These are phyloP conservation scores for Agonopterix subpropinquella DNA, from an alignment of 2,888 invertebrate genomes.

Conservation along the genomic window DNA sequence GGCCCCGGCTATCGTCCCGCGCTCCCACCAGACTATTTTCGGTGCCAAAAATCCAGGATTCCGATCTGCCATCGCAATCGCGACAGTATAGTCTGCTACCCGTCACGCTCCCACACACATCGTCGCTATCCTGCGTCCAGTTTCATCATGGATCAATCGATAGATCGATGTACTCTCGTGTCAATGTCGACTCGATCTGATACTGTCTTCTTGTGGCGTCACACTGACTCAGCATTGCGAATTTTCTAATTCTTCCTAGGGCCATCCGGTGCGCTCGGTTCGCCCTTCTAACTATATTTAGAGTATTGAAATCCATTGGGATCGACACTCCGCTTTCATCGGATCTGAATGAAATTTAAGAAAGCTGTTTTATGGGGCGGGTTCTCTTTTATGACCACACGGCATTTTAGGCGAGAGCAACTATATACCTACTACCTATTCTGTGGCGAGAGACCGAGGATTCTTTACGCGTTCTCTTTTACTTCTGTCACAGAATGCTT, in stretches of 20 bases:
- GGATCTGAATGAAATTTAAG: slow-evolving; percentile 1
- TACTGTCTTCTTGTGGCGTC: slow-evolving; percentile 18
- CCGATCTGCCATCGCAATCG: slow-evolving; percentile 51
- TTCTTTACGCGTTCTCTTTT: too few species aligned
- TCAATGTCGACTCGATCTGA: slow-evolving; percentile 26
- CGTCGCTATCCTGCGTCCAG: not conserved
- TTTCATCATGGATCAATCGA: slow-evolving; percentile 2
- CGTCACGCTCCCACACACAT: slow-evolving; percentile 44
- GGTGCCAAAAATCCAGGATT: slow-evolving; percentile 74
- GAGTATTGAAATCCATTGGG: slow-evolving; percentile 21
- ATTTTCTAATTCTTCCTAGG: slow-evolving; percentile 25
- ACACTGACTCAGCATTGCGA: slow-evolving; percentile 19
- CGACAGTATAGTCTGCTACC: slow-evolving; percentile 33
- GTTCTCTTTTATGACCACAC: too few species aligned
- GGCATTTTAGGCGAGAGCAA: too few species aligned
- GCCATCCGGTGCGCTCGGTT: slow-evolving; percentile 22
- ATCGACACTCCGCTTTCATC: slow-evolving; percentile 18
- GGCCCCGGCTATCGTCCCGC: slow-evolving; percentile 54
- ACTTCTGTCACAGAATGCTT: too few species aligned
- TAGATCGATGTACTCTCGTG: slow-evolving; percentile 28
- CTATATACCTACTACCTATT: too few species aligned
- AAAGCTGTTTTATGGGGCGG: too few species aligned
- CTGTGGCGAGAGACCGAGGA: too few species aligned
- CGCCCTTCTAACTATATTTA: slow-evolving; percentile 26
- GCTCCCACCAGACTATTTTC: slow-evolving; percentile 71